These are phyloP conservation scores for Chydorus sphaericus DNA, from an alignment of 2,888 invertebrate species.

Conservation along the genomic window DNA sequence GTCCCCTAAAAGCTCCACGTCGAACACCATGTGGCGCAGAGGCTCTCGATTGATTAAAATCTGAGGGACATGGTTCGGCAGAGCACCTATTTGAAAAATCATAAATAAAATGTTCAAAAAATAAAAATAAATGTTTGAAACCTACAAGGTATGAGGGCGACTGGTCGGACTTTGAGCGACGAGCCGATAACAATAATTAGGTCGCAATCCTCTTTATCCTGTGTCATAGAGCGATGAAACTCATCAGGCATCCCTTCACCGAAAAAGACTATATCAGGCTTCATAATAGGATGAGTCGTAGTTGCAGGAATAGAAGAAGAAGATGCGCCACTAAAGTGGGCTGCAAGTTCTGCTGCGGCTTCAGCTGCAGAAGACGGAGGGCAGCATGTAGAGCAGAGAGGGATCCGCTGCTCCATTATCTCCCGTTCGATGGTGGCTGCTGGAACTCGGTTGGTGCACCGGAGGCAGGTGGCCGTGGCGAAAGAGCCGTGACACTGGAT, in stretches of 20 bases:
- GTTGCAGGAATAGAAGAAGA: neutral
- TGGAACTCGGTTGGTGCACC: constrained; percentile 54
- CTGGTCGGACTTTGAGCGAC: constrained; percentile 76
- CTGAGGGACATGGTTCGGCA: constrained; percentile 65
- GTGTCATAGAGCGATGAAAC: constrained; percentile 69
- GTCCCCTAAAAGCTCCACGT: constrained; percentile 74
- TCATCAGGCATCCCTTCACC: constrained; percentile 77
- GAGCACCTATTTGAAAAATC: constrained; percentile 39
- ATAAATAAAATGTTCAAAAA: too few relatives aligned
- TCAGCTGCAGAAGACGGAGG: constrained; percentile 15
- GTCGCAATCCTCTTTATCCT: constrained; percentile 68
- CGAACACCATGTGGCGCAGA: constrained; percentile 61
- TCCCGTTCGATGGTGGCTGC: constrained; percentile 60
- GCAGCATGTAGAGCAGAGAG: constrained; percentile 45
- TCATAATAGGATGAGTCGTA: constrained; percentile 45
- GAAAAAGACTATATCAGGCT: constrained; percentile 87
- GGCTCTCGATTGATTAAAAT: constrained; percentile 79
- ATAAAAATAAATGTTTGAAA: too few relatives aligned
- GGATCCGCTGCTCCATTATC: constrained; percentile 53
- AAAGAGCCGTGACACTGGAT: constrained; percentile 86
- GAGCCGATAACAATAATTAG: constrained; percentile 79
- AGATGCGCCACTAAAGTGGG: too few relatives aligned
- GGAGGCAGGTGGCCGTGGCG: constrained; percentile 72
- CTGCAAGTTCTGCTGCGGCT: too few relatives aligned
- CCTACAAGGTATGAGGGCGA: constrained; percentile 67